Evolutionary conservation across 2,888 invertebrate species (phyloP), one percentile per base, ranked within the genome.

Genomic region (Pristionchus maxplancki): DNA sequence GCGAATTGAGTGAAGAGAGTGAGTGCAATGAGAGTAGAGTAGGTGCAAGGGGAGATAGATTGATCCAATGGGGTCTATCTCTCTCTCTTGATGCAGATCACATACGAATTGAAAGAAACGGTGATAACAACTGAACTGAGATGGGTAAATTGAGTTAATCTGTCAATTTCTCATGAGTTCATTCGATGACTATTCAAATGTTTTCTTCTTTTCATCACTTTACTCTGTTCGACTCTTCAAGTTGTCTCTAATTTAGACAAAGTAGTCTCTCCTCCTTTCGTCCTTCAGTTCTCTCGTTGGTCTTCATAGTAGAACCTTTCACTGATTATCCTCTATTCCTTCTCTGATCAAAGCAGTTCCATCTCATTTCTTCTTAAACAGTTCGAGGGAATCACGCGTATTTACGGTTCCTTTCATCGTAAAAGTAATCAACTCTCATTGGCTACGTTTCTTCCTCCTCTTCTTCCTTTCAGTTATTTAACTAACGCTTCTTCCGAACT

Each of bases 381-480:
- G 64, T 64, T 31, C 64, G 17, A 31, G 8, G 20, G 20, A 71
- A 71, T n/a, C 71, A 34, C 37, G 71, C 37, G 71, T 37, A 71
- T 37, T 37, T 71, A 6, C 71, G 37, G 37, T 71, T 71, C 71
- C 37, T 24, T 34, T 13, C 17, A 24, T 71, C 71, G 71, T 71
- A 71, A 71, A 71, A 71, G 71, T 71, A 71, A 71, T 71, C 37
- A 71, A 34, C 71, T 37, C 62, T 64, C 20, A 37, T 37, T 71
- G 37, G 17, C 50, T 67, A 20, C 37, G 37, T 31, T 31, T 28
- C 64, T 31, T 37, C 34, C 15, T 24, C 37, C 24, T 71, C 24
- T 37, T 37, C 37, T 8, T 37, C 37, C 37, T 71, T 71, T 71
- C 71, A 58, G 58, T 58, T 58, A 58, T 58, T 58, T n/a, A 67